Base-by-base conservation (phyloP, 2,113 vertebrate genomes). In the Amphiprion ocellaris region DNA sequence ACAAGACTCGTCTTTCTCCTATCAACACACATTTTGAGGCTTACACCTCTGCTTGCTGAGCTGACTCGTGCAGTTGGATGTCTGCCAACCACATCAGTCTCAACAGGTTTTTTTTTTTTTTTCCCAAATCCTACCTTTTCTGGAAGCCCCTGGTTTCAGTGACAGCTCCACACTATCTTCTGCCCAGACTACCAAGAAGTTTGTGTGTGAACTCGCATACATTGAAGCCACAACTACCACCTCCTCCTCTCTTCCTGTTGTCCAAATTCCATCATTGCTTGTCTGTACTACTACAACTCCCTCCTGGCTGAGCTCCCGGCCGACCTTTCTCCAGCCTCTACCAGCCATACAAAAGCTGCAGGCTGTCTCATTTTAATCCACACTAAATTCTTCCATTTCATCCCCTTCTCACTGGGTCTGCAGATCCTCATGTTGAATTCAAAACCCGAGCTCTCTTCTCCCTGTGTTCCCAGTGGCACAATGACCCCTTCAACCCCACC, bases 351-450 rank as follows among this genome's bases (percentile, higher is more conserved):
- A 81, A 66, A 76, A 69, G 73, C 80, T 83, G 59, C 55, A 64
- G 83, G 82, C 72, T 39, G 74, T 83, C 82, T 90, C 54, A 39
- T 78, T 77, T 85, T 81, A 67, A 74, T 83, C 56, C 74, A 61
- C 77, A 82, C 72, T 78, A 85, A 87, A 85, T 74, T 87, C 83
- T 26, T 74, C 70, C 53, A 74, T 87, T 88, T 79, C 80, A 74
- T 49, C 79, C 30, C 67, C 21, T 28, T 33, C 75, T 87, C 53
- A 5, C 69, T 10, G 24, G 15, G 71, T 71, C 63, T 72, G 49
- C 23, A 0, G 69, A 44, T 78, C 67, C 69, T 85, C 62, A 72
- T 75, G 60, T 63, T 69, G 60, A 83, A 90, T 87, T 86, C 82
- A 59, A 69, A 60, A 63, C 77, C 74, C 73, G 21, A 14, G 39